Percentiles rank a stretch among this genome's conserved stretches.
Conservation (phyloP, 2,113 vertebrate species). For the Cavia aperea region DNA sequence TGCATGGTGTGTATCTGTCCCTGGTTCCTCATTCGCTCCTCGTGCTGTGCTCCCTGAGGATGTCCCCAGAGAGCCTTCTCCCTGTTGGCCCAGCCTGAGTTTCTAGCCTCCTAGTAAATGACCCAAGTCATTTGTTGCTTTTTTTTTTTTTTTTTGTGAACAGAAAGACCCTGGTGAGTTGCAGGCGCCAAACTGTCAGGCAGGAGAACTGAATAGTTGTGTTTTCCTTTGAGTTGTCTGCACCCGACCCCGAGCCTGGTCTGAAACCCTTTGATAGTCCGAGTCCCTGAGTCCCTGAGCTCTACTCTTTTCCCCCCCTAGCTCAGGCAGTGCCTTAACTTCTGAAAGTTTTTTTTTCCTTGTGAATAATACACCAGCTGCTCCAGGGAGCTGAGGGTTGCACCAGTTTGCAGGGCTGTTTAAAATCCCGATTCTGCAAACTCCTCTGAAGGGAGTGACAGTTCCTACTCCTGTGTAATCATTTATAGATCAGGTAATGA, state of each 20-base stretch:
- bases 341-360: slow-evolving; percentile 4
- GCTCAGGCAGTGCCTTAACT: slow-evolving; percentile 9
- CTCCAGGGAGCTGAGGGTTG: slow-evolving; percentile 31
- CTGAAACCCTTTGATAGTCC: slow-evolving; percentile 51
- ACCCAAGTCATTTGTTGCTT: accelerated
- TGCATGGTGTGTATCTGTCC: no score
- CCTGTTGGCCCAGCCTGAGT: background rate
- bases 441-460: slow-evolving; percentile 57
- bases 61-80: background rate
- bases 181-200: slow-evolving; percentile 27
- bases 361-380: slow-evolving; percentile 57
- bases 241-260: background rate
- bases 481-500: slow-evolving; percentile 87
- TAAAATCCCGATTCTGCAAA: slow-evolving; percentile 68
- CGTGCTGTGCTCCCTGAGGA: background rate
- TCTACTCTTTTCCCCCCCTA: slow-evolving; percentile 19
- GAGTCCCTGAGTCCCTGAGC: slow-evolving; percentile 42
- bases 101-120: background rate
- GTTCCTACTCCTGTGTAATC: slow-evolving; percentile 69
- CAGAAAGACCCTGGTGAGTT: background rate
- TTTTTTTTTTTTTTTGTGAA: background rate
- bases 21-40: background rate
- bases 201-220: slow-evolving; percentile 47
- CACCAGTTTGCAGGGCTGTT: slow-evolving; percentile 41
- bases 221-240: slow-evolving; percentile 57